Base-by-base conservation (phyloP, 1,140 invertebrate genomes). In the Ctenoplectra terminalis region DNA sequence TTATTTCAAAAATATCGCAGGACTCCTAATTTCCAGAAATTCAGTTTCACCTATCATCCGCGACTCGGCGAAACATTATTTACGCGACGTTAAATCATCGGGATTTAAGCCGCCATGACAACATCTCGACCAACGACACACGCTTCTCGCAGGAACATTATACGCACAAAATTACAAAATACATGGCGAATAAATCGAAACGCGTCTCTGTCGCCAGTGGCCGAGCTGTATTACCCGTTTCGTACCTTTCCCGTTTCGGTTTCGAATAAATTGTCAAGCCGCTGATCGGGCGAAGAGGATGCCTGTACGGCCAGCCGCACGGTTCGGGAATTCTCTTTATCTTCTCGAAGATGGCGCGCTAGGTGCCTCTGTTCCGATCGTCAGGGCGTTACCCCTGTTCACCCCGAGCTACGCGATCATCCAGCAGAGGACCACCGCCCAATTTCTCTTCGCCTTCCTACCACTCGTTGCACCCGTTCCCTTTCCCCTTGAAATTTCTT, bases 301-400 rank as follows among this genome's bases (percentile, higher is more conserved):
- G 81, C 74, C 81, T 82, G 74, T 79, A 87, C 70, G 74, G 54
- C 29, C 13, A 58, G 48, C 58, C 23, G 31, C 20, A 50, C 78
- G 72, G 82, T 87, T 89, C 29, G 84, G 46, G 48, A 82, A 87
- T 87, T 87, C 81, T 82, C 81, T 77, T 82, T 81, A 85, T 89
- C 82, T 54, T 48, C 86, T 50, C 85, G 82, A 87, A 94, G 92
- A 93, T 93, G 93, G 91, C 92, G 91, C 91, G 76, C 83, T 86
- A 85, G 87, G 93, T 93, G 89, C 85, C 90, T 90, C 83, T 89
- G 87, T 69, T 31, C 87, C 67, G 82, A 87, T 84, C 77, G 66
- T 40, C 83, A 82, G 87, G 90, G 86, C 87, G 82, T 90, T 84
- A 86, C 82, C 84, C 86, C 43, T 54, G 50, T 64, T 73, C 79